Base-by-base conservation (phyloP, 2,113 vertebrate genomes). In the Albula glossodonta region DNA sequence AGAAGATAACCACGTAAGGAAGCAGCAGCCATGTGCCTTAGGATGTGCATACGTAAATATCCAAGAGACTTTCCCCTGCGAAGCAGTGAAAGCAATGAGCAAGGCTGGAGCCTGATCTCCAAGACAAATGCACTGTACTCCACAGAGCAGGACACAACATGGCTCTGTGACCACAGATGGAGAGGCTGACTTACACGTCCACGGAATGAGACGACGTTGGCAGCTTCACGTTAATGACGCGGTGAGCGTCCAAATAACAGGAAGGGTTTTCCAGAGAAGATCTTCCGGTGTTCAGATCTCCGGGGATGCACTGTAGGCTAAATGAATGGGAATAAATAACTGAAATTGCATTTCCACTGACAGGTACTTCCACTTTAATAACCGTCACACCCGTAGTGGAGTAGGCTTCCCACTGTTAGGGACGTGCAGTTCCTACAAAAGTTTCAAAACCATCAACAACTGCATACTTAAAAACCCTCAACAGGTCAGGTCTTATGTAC, bases 321-420 rank as follows among this genome's bases (percentile, higher is more conserved):
- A 84, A 84, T 79, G 83, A 84, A 79, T 25, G 31, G 83, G 79
- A 79, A 84, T 84, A 84, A 84, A 84, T 78, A 78, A 84, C 51
- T 31, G 52, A 78, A 77, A 84, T 31, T 25, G 70, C 83, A 57
- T 79, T 79, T 70, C 13, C 70, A 25, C 15, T 77, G 74, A 84
- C 83, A 84, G 74, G 77, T 79, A 74, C 83, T 52, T 78, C n/a
- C 52, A 17, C 74, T 79, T 84, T 84, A 84, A 84, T 84, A 84
- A 84, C 83, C 60, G 49, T 57, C 83, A 78, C 77, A 57, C n/a
- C 6, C 10, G 77, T 13, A 41, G 8, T 53, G 51, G 51, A 79
- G 83, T 57, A 50, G 83, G 51, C 83, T 78, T 57, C 83, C 83
- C 83, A 56, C 51, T 10, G 83, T 22, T 70, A 79, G n/a, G n/a